Percentiles rank a stretch among this genome's conserved stretches.
phyloP scores from a whole-genome alignment of 2,888 invertebrate species.

The Arenicola marina region DNA sequence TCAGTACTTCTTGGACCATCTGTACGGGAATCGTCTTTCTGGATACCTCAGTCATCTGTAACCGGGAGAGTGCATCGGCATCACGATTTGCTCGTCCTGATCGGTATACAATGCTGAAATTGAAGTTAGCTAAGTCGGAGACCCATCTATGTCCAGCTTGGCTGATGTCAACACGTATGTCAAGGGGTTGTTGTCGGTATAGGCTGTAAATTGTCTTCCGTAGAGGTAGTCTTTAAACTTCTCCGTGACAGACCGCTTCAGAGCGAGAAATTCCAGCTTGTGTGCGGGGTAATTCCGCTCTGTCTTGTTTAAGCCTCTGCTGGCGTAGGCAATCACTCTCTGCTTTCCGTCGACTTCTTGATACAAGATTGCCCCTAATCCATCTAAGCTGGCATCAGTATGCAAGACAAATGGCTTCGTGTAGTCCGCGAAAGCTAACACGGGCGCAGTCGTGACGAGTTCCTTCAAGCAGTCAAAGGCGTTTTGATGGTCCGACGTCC shows the following conservation, averaged over 20 bases:
- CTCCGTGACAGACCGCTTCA: not conserved
- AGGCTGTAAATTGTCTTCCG: not conserved
- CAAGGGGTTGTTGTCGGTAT: slow-evolving; percentile 1
- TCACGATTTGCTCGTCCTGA: no score
- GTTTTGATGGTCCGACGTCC: not conserved
- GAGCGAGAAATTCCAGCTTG: not conserved
- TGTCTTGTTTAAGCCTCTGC: not conserved
- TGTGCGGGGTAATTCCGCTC: not conserved
- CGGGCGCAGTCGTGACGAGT: not conserved
- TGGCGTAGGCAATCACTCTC: not conserved
- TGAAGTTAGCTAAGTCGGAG: no score
- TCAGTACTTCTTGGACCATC: no score
- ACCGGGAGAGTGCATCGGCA: no score
- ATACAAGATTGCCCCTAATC: slow-evolving; percentile 3
- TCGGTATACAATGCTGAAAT: no score
- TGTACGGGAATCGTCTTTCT: no score
- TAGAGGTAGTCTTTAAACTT: not conserved
- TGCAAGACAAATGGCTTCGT: not conserved
- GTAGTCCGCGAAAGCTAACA: not conserved
- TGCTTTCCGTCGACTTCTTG: not conserved
- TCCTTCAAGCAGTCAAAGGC: not conserved
- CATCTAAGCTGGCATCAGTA: not conserved
- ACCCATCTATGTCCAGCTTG: not conserved
- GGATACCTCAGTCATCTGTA: no score
- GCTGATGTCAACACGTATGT: not conserved